These are phyloP conservation scores for Myotis findleyi DNA, from an alignment of 2,797 vertebrate genomes.

Conservation along the genomic window DNA sequence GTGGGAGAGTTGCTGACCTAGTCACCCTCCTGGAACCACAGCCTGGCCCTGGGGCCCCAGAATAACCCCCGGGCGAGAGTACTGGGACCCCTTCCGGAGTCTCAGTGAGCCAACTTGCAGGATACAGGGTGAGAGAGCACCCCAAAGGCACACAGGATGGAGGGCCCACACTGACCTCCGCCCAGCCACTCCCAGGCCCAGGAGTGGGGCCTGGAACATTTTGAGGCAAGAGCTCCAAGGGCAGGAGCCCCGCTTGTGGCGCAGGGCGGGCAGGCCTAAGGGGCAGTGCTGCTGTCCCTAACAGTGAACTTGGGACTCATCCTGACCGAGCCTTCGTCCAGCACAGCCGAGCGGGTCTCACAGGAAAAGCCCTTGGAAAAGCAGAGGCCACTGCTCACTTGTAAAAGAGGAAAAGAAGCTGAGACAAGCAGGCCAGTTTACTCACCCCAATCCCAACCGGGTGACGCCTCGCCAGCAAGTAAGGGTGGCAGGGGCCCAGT, in stretches of 20 bases:
- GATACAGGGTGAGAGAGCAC: neutral
- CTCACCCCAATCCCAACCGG: neutral
- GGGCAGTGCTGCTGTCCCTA: neutral
- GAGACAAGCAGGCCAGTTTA: neutral
- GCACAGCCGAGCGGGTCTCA: neutral
- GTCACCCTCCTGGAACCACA: neutral
- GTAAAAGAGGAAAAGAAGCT: neutral
- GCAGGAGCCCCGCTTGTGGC: neutral
- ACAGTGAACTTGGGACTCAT: no score
- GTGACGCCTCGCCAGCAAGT: neutral
- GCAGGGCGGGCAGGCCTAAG: no score
- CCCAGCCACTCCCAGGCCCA: neutral
- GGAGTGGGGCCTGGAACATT: neutral
- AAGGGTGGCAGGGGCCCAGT: neutral
- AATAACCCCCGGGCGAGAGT: rapidly evolving
- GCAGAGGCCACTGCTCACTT: neutral
- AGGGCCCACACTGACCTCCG: neutral
- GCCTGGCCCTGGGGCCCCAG: rapidly evolving
- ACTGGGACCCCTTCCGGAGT: rapidly evolving
- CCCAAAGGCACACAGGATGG: neutral
- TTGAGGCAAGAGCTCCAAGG: neutral
- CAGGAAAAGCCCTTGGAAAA: neutral
- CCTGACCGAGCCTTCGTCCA: rapidly evolving
- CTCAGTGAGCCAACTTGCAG: rapidly evolving
- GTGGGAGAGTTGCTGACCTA: neutral